These are phyloP conservation scores for Dastarcus helophoroides DNA, from an alignment of 2,888 invertebrate genomes.

Conservation along the genomic window DNA sequence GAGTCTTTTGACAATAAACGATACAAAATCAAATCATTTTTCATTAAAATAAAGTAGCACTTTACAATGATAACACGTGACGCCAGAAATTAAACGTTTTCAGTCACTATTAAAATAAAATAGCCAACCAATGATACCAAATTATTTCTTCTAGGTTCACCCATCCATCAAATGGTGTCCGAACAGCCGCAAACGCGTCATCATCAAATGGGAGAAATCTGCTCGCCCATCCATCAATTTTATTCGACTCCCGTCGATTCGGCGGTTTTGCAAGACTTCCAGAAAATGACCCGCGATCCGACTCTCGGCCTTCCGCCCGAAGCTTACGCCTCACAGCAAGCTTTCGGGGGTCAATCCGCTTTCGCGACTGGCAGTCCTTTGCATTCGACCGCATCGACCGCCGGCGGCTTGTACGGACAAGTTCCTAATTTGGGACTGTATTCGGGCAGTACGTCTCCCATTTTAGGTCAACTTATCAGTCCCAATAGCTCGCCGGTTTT, in stretches of 20 bases:
- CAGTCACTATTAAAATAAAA: no score
- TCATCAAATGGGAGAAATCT: constrained; percentile 30
- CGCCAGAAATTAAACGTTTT: no score
- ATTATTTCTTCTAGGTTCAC: constrained; percentile 45
- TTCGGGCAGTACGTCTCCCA: constrained; percentile 27
- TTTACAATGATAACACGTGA: no score
- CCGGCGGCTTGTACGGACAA: constrained; percentile 24
- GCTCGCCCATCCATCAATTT: constrained; percentile 51
- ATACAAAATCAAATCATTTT: no score
- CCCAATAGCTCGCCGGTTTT: constrained; percentile 30
- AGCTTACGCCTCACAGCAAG: constrained; percentile 7
- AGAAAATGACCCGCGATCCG: constrained; percentile 21
- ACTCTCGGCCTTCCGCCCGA: constrained; percentile 20
- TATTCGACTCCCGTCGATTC: constrained; percentile 17
- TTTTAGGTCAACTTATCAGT: constrained; percentile 28
- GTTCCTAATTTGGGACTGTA: constrained; percentile 27
- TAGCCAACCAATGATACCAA: no score
- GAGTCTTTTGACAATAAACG: no score
- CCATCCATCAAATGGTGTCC: constrained; percentile 43
- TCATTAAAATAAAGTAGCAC: no score
- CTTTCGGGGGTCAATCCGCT: no score
- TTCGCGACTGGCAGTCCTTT: constrained; percentile 22
- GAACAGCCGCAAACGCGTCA: constrained; percentile 24
- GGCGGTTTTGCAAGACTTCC: constrained; percentile 13
- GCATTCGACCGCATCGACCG: constrained; percentile 26